Percentiles rank a stretch among this genome's conserved stretches.
These are phyloP conservation scores for Drosophila pectinifera DNA, from an alignment of 1,140 invertebrate species.

Conservation along the genomic window DNA sequence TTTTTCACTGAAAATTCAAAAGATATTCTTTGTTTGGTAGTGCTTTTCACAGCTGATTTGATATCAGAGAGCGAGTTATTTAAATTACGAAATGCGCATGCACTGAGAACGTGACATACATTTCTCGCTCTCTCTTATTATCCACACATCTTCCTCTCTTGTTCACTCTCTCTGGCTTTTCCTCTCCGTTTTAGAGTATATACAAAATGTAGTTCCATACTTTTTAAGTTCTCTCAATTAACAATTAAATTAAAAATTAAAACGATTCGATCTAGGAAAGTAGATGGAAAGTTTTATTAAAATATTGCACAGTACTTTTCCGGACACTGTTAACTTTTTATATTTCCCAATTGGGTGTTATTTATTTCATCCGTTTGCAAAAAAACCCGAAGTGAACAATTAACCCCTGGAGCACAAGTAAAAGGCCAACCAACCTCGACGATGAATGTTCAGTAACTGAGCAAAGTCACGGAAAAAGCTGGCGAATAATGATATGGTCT, in stretches of 20 bases:
- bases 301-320: neutral
- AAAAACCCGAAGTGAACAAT: too few species aligned
- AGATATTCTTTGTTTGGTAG: conserved; percentile 3
- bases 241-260: neutral
- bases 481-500: conserved; percentile 31
- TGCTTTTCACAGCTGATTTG: conserved; percentile 57
- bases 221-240: conserved; percentile 5
- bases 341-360: neutral
- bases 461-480: conserved; percentile 24
- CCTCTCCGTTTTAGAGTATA: conserved; percentile 29
- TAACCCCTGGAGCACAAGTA: neutral
- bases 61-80: conserved; percentile 9
- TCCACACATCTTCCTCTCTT: conserved; percentile 3
- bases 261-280: neutral
- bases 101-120: conserved; percentile 19
- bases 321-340: neutral
- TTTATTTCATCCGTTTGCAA: neutral
- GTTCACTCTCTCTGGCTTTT: conserved; percentile 1
- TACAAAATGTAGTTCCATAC: conserved; percentile 32
- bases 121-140: neutral
- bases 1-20: conserved; percentile 7
- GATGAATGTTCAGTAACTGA: conserved; percentile 65
- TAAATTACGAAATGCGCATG: conserved; percentile 9
- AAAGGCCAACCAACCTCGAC: conserved; percentile 66
- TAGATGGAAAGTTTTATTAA: too few species aligned